Evolutionary conservation across 2,797 vertebrate genomes (phyloP).

Genomic region (Mareca strepera): DNA sequence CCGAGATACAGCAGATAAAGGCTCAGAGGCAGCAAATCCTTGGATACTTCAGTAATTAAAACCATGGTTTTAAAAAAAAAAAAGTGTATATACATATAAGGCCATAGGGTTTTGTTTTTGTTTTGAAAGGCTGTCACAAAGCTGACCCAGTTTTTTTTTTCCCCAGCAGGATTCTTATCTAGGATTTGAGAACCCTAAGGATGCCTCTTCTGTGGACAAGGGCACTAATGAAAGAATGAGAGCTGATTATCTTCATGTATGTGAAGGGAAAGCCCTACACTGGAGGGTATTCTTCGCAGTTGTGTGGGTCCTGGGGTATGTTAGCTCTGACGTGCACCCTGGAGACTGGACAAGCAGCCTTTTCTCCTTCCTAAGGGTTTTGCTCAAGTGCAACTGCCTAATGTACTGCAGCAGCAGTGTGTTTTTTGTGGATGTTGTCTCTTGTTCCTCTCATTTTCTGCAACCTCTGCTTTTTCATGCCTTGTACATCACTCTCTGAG

Average conservation of each 20-base stretch:
- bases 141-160: background rate
- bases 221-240: background rate
- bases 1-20: slow-evolving; percentile 30
- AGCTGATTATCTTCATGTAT: background rate
- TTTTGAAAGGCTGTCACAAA: background rate
- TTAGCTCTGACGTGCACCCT: background rate
- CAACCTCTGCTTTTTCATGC: background rate
- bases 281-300: background rate
- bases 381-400: background rate
- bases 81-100: background rate
- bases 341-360: background rate
- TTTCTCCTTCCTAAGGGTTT: background rate
- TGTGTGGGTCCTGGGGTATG: background rate
- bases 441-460: accelerated
- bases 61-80: background rate
- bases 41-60: slow-evolving; percentile 37
- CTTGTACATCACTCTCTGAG: accelerated
- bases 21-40: slow-evolving; percentile 19
- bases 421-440: background rate
- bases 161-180: background rate
- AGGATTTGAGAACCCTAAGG: background rate
- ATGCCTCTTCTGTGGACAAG: background rate
- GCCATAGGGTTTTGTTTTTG: background rate
- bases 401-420: background rate
- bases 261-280: background rate